These are phyloP conservation scores for Potamarius usumacintae DNA, from an alignment of 2,113 vertebrate species.

Conservation along the genomic window DNA sequence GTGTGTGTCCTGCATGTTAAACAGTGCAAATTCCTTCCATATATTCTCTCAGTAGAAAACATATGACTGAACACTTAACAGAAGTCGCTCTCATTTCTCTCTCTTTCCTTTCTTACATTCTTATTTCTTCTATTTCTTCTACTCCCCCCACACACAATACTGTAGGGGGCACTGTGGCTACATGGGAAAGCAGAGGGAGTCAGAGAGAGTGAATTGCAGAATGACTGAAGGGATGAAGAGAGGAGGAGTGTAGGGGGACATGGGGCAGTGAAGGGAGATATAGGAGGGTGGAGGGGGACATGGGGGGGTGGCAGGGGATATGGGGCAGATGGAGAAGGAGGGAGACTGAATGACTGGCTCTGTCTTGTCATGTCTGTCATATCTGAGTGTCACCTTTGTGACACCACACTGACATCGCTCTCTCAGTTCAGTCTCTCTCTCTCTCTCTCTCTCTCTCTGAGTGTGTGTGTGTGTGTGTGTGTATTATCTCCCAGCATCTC, in stretches of 20 bases:
- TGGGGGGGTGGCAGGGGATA: too few relatives aligned
- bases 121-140: neutral
- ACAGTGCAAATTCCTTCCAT: neutral
- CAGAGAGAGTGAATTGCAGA: conserved; percentile 45
- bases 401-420: neutral
- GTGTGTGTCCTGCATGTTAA: conserved; percentile 6
- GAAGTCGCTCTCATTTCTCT: neutral
- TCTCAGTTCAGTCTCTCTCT: neutral
- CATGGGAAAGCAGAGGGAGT: conserved; percentile 21
- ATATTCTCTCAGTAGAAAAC: neutral
- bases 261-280: neutral
- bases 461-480: neutral
- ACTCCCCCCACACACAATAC: neutral
- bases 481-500: neutral
- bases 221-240: conserved; percentile 25
- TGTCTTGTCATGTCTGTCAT: neutral
- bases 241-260: neutral
- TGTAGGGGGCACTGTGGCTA: conserved; percentile 50
- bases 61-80: neutral
- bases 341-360: neutral
- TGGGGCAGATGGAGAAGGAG: neutral
- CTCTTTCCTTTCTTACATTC: neutral
- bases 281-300: too few relatives aligned
- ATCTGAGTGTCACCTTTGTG: neutral
- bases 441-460: too few relatives aligned